Percentiles rank a stretch among this genome's conserved stretches.
These are phyloP conservation scores for Gallinago nigripennis DNA, from an alignment of 2,797 vertebrate species.

Conservation along the genomic window DNA sequence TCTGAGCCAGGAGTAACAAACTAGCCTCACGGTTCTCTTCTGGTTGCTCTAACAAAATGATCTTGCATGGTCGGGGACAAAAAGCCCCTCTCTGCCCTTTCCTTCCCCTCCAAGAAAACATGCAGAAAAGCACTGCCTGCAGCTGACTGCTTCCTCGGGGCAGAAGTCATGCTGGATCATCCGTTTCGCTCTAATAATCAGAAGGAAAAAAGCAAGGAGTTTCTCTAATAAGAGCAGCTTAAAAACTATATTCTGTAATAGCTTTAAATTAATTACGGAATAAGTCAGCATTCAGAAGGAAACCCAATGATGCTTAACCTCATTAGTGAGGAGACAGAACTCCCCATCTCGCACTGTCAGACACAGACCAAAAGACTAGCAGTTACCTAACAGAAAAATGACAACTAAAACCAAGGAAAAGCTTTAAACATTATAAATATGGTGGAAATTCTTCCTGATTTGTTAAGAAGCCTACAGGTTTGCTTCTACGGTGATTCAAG, in stretches of 20 bases:
- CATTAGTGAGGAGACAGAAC: neutral
- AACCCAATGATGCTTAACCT: neutral
- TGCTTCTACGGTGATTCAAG: neutral
- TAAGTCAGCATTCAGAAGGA: neutral
- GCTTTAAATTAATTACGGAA: neutral
- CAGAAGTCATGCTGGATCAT: neutral
- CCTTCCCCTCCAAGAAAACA: neutral
- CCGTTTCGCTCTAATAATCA: neutral
- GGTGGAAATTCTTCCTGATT: neutral
- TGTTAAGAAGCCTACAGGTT: neutral
- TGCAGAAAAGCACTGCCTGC: neutral
- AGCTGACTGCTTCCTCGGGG: neutral
- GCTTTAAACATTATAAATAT: neutral
- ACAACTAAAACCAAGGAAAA: neutral
- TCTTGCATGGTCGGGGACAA: neutral
- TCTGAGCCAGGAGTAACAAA: neutral
- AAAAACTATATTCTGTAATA: neutral
- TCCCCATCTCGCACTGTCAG: neutral
- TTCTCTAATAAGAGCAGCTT: neutral
- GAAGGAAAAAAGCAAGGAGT: neutral
- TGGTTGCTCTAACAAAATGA: neutral
- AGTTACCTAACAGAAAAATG: neutral
- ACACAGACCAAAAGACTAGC: neutral
- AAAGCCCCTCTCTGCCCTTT: neutral
- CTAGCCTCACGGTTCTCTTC: neutral